phyloP scores from a whole-genome alignment of 2,113 vertebrate genomes.

The Gracilinanus agilis region DNA sequence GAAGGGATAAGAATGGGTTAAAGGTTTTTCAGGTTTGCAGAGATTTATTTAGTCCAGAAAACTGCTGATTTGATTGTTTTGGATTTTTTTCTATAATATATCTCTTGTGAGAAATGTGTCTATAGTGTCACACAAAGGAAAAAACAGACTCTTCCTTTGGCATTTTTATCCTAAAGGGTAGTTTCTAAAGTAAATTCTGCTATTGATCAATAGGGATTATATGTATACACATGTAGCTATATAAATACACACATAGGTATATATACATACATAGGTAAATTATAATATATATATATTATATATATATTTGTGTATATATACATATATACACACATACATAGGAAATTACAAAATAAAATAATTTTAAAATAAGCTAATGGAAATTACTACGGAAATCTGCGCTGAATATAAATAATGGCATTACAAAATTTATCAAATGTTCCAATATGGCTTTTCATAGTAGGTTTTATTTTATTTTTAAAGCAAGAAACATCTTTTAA shows the following conservation, averaged over 20 bases:
- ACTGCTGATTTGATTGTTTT: background rate
- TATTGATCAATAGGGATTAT: background rate
- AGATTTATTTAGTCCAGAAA: background rate
- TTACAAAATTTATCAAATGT: background rate
- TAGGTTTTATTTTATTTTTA: background rate
- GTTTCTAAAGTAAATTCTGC: background rate
- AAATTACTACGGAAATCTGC: background rate
- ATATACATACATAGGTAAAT: no score
- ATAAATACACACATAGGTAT: no score
- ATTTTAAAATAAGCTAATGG: background rate
- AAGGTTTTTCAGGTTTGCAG: background rate
- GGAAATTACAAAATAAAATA: background rate
- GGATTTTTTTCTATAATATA: background rate
- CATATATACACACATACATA: no score
- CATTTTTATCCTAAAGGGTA: background rate
- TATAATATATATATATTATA: no score
- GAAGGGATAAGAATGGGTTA: background rate
- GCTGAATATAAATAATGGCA: background rate
- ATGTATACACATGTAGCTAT: no score
- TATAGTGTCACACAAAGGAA: background rate
- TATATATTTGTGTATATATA: no score
- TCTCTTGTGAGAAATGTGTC: background rate
- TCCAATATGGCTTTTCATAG: background rate
- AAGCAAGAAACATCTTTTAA: background rate
- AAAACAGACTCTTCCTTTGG: background rate